Evolutionary conservation across 2,888 invertebrate species (phyloP), one percentile per base, ranked within the genome.

Genomic region (Gandaritis pyraliata): DNA sequence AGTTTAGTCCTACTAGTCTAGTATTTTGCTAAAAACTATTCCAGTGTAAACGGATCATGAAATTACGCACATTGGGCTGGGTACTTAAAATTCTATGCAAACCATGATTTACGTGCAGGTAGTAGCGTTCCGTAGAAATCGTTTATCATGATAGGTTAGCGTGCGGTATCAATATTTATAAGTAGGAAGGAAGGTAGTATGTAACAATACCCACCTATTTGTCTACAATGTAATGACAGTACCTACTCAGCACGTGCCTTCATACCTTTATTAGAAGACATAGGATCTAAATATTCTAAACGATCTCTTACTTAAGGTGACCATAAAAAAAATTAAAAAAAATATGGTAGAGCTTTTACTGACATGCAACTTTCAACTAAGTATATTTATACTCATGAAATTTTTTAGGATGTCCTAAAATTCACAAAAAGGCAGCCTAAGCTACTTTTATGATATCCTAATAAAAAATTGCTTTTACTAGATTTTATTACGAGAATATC

Each of bases 81-180:
- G 18, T 41, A 43, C 47, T 60, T 60, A 33, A n/a, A 23, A 64
- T 60, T 64, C 64, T 59, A 59, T 15, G 39, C 64, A 57, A 56
- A 41, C 15, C 23, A 30, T 56, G 47, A 48, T 56, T 55, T 58
- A 64, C 43, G 47, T 29, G 56, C 48, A 29, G 41, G 55, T 45
- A 33, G 57, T 46, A 51, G 30, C 36, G 46, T 54, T 58, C 36
- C 49, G n/a, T 36, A 58, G 51, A 58, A 55, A 58, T 33, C 43
- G 55, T 58, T 63, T 55, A 58, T 53, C 39, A 54, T 38, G 36
- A 41, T 45, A 18, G 12, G 30, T 53, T 43, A 36, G 12, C 67
- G 64, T 66, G 60, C 71, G 71, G 69, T 75, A 80, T 76, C 75
- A 74, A 72, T 78, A 80, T 76, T 74, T 72, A 77, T 75, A 71